These are phyloP conservation scores for Rhea pennata DNA, from an alignment of 2,113 vertebrate genomes.

Conservation along the genomic window DNA sequence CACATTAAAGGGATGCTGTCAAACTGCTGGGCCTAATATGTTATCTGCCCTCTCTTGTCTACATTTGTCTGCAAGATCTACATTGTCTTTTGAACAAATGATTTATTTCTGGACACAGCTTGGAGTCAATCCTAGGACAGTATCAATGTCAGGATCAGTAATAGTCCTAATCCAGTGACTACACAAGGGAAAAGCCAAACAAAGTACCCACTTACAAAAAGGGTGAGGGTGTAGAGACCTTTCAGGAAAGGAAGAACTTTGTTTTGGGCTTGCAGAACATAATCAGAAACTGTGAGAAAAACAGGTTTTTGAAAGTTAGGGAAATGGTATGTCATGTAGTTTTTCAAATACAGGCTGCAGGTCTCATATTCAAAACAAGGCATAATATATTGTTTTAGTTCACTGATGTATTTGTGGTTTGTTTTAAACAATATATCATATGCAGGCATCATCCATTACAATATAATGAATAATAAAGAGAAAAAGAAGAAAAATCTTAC, in stretches of 20 bases:
- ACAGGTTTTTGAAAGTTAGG: not conserved
- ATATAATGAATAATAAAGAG: not conserved
- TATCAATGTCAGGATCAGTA: slow-evolving; percentile 30
- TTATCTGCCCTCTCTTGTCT: slow-evolving; percentile 4
- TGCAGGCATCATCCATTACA: not conserved
- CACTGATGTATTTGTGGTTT: not conserved
- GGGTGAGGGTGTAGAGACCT: not conserved
- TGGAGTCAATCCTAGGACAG: not conserved
- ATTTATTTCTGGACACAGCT: slow-evolving; percentile 30
- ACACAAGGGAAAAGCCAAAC: not conserved
- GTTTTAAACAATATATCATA: not conserved
- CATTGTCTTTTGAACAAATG: not conserved
- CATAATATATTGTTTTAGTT: not conserved
- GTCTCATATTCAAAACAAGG: not conserved
- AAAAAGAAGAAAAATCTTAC: not conserved
- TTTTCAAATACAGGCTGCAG: not conserved
- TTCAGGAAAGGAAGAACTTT: not conserved
- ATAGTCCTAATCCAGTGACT: not conserved
- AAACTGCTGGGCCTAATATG: not conserved
- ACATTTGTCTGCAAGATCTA: not conserved
- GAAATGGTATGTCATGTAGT: not conserved
- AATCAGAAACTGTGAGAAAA: not conserved
- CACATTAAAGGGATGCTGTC: not conserved
- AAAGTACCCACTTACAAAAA: not conserved
- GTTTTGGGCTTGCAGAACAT: not conserved